Evolutionary conservation across 2,113 vertebrate genomes (phyloP).

Genomic region (Poicephalus meyeri): DNA sequence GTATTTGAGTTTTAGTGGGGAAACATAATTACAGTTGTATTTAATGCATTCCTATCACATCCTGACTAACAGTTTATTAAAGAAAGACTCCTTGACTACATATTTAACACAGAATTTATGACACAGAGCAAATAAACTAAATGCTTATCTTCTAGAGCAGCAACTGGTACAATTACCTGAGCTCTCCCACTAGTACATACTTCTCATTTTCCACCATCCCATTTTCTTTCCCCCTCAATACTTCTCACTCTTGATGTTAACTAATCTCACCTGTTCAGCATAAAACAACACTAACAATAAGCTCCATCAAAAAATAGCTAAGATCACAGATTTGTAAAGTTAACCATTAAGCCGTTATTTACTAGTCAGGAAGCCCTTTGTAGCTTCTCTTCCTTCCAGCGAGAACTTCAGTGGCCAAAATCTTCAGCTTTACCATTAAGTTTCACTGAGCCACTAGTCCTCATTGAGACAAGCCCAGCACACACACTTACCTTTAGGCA

Average conservation of each 20-base stretch:
- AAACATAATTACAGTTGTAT: too few relatives aligned
- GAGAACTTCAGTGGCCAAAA: fast-evolving
- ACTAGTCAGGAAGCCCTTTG: not conserved
- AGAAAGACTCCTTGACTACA: not conserved
- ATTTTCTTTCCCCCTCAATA: not conserved
- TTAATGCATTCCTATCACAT: too few relatives aligned
- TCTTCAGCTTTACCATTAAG: not conserved
- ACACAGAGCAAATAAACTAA: fast-evolving
- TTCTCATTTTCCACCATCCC: not conserved
- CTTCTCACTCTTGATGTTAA: not conserved
- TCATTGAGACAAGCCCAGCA: not conserved
- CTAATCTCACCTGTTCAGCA: not conserved
- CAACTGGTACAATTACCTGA: not conserved
- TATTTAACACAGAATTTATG: not conserved
- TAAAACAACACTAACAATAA: not conserved
- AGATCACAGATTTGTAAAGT: not conserved
- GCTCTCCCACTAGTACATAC: not conserved
- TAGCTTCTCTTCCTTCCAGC: not conserved
- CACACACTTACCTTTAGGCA: not conserved
- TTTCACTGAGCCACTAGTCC: not conserved
- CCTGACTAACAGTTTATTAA: too few relatives aligned
- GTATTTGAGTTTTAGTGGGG: too few relatives aligned
- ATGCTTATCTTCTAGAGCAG: not conserved
- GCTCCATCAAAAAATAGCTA: not conserved
- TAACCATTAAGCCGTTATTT: not conserved